Evolutionary conservation across 2,797 vertebrate species (phyloP).

Genomic region (Buphagus erythrorhynchus): DNA sequence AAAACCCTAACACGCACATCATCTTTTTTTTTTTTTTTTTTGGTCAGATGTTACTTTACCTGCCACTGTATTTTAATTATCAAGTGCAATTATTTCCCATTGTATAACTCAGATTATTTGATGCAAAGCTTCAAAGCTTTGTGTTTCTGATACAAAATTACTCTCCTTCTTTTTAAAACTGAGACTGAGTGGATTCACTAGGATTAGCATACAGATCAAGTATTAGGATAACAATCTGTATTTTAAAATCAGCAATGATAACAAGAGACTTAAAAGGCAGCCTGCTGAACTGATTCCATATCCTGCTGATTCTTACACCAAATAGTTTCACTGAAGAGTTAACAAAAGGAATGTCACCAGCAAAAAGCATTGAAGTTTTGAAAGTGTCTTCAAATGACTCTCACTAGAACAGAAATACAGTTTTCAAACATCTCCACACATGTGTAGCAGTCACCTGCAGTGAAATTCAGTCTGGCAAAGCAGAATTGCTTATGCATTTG

Average conservation of each 20-base stretch:
- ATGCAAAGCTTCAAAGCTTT: neutral
- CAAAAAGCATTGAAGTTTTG: neutral
- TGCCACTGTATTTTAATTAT: neutral
- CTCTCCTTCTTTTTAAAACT: neutral
- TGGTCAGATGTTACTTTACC: neutral
- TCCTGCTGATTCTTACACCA: neutral
- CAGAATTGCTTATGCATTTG: neutral
- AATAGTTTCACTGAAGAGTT: neutral
- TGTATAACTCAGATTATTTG: neutral
- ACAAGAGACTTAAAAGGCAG: neutral
- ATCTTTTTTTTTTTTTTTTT: neutral
- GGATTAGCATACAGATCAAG: neutral
- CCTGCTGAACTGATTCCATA: neutral
- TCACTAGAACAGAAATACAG: rapidly evolving
- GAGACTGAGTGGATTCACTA: neutral
- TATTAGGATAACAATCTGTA: neutral
- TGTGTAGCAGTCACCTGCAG: neutral
- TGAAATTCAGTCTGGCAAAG: neutral
- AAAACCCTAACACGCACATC: neutral
- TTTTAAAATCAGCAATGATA: neutral
- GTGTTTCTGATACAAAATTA: neutral
- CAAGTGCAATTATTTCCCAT: neutral
- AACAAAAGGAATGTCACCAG: neutral
- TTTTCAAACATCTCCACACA: neutral
- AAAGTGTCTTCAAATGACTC: neutral